phyloP scores from a whole-genome alignment of 2,888 invertebrate genomes.

The Marasmarcha lunaedactyla region DNA sequence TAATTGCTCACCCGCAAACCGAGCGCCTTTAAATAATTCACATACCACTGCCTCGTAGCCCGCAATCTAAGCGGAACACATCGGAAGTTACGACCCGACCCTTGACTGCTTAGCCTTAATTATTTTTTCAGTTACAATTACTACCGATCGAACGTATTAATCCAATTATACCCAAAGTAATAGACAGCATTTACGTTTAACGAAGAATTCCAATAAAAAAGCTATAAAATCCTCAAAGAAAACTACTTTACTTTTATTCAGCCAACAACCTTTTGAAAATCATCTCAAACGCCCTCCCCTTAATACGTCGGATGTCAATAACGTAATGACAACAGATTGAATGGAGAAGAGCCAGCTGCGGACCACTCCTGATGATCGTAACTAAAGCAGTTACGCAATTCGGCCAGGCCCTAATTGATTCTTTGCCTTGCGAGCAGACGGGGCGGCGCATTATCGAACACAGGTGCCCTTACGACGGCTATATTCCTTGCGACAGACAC shows the following conservation, averaged over 20 bases:
- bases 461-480: conserved; percentile 57
- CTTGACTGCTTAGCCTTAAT: not conserved
- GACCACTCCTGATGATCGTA: conserved; percentile 55
- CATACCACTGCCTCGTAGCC: conserved; percentile 39
- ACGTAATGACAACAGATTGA: conserved; percentile 61
- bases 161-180: too few relatives aligned
- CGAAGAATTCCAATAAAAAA: too few relatives aligned
- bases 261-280: too few relatives aligned
- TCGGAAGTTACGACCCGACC: conserved; percentile 30
- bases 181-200: too few relatives aligned
- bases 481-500: conserved; percentile 48
- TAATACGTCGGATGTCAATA: conserved; percentile 30
- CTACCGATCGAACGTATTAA: too few relatives aligned
- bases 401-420: conserved; percentile 67
- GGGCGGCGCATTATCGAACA: conserved; percentile 63
- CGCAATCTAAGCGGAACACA: conserved; percentile 35
- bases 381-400: conserved; percentile 64
- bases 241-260: too few relatives aligned
- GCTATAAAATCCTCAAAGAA: too few relatives aligned
- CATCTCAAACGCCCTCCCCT: too few relatives aligned
- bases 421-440: conserved; percentile 61
- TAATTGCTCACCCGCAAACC: conserved; percentile 56
- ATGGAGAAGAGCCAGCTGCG: conserved; percentile 66
- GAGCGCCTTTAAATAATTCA: conserved; percentile 61
- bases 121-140: conserved; percentile 1